Percentiles rank a stretch among this genome's conserved stretches.
phyloP scores from a whole-genome alignment of 2,888 invertebrate species.

The Dryobotodes eremita region DNA sequence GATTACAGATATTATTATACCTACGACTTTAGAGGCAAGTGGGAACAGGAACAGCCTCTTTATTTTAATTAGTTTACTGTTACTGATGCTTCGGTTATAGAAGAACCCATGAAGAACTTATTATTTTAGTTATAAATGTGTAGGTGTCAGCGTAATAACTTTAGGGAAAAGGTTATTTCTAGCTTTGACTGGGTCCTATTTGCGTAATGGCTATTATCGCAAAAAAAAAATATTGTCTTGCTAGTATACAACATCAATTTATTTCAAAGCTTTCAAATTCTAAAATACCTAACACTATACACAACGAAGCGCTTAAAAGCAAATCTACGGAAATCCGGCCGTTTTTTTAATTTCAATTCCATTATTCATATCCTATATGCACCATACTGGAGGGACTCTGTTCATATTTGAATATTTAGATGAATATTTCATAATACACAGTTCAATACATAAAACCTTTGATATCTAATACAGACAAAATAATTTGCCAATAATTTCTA shows the following conservation, averaged over 20 bases:
- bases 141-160: background rate
- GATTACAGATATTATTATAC: constrained; percentile 57
- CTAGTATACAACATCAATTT: background rate
- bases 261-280: background rate
- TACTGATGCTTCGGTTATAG: background rate
- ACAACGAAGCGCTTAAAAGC: constrained; percentile 26
- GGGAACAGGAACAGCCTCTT: background rate
- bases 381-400: constrained; percentile 12
- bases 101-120: background rate
- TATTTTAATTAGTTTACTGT: constrained; percentile 12
- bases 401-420: constrained; percentile 30
- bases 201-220: background rate
- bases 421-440: constrained; percentile 29
- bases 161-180: background rate
- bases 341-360: constrained; percentile 42
- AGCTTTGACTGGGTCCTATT: background rate
- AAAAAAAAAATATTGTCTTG: background rate
- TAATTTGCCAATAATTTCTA: constrained; percentile 21
- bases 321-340: constrained; percentile 25
- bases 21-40: constrained; percentile 12
- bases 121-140: background rate
- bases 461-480: constrained; percentile 3
- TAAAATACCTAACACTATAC: background rate
- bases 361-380: constrained; percentile 46
- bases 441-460: constrained; percentile 19